phyloP scores from a whole-genome alignment of 1,140 invertebrate species.

The Colletes latitarsis region DNA sequence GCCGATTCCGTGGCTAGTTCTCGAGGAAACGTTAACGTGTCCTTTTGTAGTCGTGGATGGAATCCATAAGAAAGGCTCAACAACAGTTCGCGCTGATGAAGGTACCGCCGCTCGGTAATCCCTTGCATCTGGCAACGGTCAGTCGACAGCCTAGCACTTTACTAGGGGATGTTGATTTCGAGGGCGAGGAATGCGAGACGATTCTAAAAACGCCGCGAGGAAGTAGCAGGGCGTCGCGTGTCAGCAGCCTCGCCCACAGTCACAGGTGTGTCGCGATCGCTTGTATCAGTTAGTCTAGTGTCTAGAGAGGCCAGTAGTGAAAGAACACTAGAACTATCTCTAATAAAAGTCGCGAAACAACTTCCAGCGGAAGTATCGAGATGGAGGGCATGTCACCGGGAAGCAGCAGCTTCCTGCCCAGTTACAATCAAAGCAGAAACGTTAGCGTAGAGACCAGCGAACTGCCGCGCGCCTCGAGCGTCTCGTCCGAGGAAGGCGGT shows the following conservation, averaged over 20 bases:
- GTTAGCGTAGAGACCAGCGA: slow-evolving; percentile 82
- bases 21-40: too few species aligned
- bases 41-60: slow-evolving; percentile 74
- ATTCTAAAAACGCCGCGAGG: slow-evolving; percentile 74
- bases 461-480: slow-evolving; percentile 82
- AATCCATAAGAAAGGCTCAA: slow-evolving; percentile 76
- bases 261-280: slow-evolving; percentile 78
- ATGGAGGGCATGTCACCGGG: slow-evolving; percentile 85
- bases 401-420: slow-evolving; percentile 78
- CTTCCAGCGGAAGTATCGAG: slow-evolving; percentile 86
- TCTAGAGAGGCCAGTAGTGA: too few species aligned
- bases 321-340: not conserved
- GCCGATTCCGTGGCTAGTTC: too few species aligned
- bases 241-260: slow-evolving; percentile 85
- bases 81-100: slow-evolving; percentile 76
- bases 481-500: slow-evolving; percentile 83
- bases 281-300: not conserved
- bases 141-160: slow-evolving; percentile 75
- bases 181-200: slow-evolving; percentile 75
- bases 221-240: slow-evolving; percentile 81
- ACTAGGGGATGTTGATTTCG: slow-evolving; percentile 76
- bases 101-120: slow-evolving; percentile 67
- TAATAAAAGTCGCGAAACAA: not conserved
- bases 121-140: slow-evolving; percentile 62
- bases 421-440: slow-evolving; percentile 80